A percentile compares a stretch with the other conserved stretches of the same genome.
Evolutionary conservation across 1,140 invertebrate species (phyloP).

Genomic region (Ceratoteleas bidentatus): DNA sequence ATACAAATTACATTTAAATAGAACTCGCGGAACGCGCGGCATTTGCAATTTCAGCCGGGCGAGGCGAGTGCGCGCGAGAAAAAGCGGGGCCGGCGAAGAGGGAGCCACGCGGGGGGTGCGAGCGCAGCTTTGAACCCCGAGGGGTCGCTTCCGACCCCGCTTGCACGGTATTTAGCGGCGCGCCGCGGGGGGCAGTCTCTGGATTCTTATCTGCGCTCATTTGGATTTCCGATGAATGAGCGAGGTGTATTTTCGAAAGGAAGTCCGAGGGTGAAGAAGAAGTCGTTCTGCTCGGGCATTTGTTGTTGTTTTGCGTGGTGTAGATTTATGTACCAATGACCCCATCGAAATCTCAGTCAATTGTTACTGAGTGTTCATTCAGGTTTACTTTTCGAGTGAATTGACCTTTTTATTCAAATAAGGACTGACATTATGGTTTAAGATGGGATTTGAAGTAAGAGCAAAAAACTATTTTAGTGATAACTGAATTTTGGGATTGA

Average conservation of each 20-base stretch:
- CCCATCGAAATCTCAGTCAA: no score
- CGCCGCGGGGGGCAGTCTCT: slow-evolving; percentile 61
- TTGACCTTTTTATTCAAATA: no score
- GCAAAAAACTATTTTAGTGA: no score
- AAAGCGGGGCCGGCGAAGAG: slow-evolving; percentile 34
- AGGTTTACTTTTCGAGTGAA: no score
- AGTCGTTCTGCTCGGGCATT: not conserved
- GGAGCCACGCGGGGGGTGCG: slow-evolving; percentile 35
- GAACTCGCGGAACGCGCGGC: slow-evolving; percentile 73
- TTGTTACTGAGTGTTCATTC: no score
- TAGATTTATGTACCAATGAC: no score
- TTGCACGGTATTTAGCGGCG: slow-evolving; percentile 69
- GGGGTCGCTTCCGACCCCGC: slow-evolving; percentile 62
- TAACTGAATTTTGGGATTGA: no score
- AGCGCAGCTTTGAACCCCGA: slow-evolving; percentile 64
- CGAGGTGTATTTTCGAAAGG: slow-evolving; percentile 39
- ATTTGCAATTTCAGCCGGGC: slow-evolving; percentile 72
- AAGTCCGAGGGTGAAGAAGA: slow-evolving; percentile 11
- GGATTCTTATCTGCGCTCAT: slow-evolving; percentile 62
- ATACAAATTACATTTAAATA: slow-evolving; percentile 77
- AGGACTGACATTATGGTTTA: no score
- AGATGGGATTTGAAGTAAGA: no score
- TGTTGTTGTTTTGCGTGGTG: no score
- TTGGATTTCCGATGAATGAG: slow-evolving; percentile 54
- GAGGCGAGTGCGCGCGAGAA: slow-evolving; percentile 49